Conservation (phyloP, 2,113 vertebrate species). For the Leptosomus discolor region DNA sequence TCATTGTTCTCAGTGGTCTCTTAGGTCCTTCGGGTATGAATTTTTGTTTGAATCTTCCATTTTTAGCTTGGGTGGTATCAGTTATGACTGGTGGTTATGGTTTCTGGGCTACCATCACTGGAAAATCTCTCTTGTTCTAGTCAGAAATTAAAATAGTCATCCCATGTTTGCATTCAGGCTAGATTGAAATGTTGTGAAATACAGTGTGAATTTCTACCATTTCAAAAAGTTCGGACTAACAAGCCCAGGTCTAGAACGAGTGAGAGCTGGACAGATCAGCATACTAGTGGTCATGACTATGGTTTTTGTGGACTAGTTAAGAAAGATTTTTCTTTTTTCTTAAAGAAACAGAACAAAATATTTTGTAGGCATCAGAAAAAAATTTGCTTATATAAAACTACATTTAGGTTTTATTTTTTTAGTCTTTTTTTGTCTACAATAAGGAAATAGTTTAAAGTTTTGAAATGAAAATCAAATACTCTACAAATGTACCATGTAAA, state of each 20-base stretch:
- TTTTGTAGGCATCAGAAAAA: too few relatives aligned
- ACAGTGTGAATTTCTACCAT: background rate
- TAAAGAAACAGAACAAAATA: background rate
- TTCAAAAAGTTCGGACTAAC: background rate
- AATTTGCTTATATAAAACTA: background rate
- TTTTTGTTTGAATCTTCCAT: background rate
- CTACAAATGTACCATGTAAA: background rate
- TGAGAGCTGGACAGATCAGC: background rate
- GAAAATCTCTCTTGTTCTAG: background rate
- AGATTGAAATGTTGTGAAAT: background rate
- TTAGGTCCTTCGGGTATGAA: background rate
- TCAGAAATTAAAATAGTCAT: background rate
- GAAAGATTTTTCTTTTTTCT: background rate
- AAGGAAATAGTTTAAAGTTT: background rate
- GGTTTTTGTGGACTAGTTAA: background rate
- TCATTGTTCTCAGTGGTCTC: background rate
- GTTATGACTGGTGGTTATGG: background rate
- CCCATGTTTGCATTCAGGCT: background rate
- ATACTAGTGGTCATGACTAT: background rate
- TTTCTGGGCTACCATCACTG: background rate
- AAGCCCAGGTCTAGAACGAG: background rate
- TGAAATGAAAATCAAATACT: background rate
- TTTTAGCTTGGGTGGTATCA: background rate
- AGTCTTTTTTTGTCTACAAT: background rate
- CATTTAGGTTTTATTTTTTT: background rate